Evolutionary conservation across 2,113 vertebrate genomes (phyloP).

Genomic region (Mesitornis unicolor): DNA sequence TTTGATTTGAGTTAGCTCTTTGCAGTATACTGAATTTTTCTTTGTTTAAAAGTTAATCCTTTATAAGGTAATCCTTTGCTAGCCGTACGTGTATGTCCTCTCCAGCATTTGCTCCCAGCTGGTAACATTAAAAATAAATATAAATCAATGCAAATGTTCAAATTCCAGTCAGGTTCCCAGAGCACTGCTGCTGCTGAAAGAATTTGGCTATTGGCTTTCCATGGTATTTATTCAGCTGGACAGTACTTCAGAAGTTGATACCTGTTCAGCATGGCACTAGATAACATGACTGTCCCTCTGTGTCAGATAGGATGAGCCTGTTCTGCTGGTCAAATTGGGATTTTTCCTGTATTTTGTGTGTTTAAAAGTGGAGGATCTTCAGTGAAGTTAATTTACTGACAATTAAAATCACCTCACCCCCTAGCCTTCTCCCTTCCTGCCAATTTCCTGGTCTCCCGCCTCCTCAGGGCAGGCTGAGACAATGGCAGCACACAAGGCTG

Average conservation of each 20-base stretch:
- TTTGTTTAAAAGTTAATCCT: constrained; percentile 56
- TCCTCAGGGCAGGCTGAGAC: neutral
- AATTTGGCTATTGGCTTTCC: constrained; percentile 27
- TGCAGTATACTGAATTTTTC: neutral
- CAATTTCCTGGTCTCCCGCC: neutral
- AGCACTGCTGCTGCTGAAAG: neutral
- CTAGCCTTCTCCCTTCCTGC: accelerated
- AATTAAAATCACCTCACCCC: neutral
- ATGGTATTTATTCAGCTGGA: constrained; percentile 53
- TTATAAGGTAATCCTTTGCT: neutral
- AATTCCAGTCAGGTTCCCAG: constrained; percentile 28
- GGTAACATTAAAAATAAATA: neutral
- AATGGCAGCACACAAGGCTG: neutral
- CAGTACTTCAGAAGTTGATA: neutral
- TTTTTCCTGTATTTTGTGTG: neutral
- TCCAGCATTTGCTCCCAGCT: neutral
- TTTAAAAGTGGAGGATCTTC: neutral
- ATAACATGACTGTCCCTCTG: neutral
- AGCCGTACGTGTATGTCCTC: neutral
- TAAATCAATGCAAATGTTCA: constrained; percentile 9
- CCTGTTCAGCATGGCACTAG: neutral
- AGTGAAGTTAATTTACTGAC: neutral
- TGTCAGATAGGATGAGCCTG: neutral
- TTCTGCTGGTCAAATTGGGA: neutral
- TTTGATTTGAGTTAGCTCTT: constrained; percentile 12